A percentile compares a stretch with the other conserved stretches of the same genome.
phyloP scores from a whole-genome alignment of 2,797 vertebrate species.

The Thalassophryne amazonica region DNA sequence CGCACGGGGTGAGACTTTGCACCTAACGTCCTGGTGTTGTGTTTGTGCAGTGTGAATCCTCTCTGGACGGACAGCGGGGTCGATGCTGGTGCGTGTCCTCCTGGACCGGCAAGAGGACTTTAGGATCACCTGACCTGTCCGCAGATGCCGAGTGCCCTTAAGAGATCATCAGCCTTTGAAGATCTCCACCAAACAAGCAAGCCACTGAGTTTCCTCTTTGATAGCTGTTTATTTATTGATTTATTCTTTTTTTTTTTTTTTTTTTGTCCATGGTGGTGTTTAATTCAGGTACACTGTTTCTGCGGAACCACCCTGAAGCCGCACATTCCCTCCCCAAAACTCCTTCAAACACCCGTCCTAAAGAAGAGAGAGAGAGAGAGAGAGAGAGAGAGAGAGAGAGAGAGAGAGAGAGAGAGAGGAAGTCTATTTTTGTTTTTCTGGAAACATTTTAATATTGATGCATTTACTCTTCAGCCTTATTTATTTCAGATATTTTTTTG shows the following conservation, averaged over 20 bases:
- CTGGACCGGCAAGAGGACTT: constrained; percentile 87
- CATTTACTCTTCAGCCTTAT: constrained; percentile 76
- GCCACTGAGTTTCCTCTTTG: constrained; percentile 68
- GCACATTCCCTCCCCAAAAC: not conserved
- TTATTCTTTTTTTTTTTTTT: too few species aligned
- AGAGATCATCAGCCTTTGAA: constrained; percentile 50
- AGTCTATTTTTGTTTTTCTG: constrained; percentile 73
- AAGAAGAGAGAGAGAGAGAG: constrained; percentile 61
- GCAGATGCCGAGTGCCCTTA: constrained; percentile 86
- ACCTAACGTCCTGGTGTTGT: too few species aligned
- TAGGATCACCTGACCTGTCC: constrained; percentile 77
- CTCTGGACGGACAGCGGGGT: constrained; percentile 84
- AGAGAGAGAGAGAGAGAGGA: constrained; percentile 53
- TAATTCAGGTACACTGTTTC: constrained; percentile 82
- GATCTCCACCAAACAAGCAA: constrained; percentile 34
- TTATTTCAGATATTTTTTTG: constrained; percentile 75
- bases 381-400: constrained; percentile 55
- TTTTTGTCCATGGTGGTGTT: constrained; percentile 74
- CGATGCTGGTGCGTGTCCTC: constrained; percentile 93
- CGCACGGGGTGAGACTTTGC: too few species aligned
- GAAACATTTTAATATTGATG: constrained; percentile 75
- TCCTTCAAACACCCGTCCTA: constrained; percentile 51
- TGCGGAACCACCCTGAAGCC: constrained; percentile 20
- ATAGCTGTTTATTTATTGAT: constrained; percentile 79
- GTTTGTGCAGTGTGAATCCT: constrained; percentile 85